These are phyloP conservation scores for Tolypeutes matacus DNA, from an alignment of 2,797 vertebrate species.

Conservation along the genomic window DNA sequence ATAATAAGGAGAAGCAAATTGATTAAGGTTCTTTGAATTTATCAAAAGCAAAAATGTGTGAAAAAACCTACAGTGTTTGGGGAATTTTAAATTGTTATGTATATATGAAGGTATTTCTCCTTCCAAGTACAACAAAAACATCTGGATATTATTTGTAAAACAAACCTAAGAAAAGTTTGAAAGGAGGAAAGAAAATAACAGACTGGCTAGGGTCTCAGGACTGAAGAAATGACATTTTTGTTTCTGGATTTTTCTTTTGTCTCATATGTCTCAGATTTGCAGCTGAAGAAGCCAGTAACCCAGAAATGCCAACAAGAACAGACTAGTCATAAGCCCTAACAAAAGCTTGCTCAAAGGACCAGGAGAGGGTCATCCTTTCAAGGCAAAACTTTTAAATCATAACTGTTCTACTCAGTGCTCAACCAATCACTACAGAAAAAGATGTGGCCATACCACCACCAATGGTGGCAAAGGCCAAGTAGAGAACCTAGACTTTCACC, in stretches of 20 bases:
- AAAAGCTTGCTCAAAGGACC: not conserved
- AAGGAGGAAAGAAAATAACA: not conserved
- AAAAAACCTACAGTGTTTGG: not conserved
- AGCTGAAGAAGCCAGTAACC: not conserved
- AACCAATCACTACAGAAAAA: not conserved
- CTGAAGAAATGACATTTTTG: not conserved
- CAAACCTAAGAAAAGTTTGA: not conserved
- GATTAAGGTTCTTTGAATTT: not conserved
- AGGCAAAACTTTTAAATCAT: not conserved
- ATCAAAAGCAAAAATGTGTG: not conserved
- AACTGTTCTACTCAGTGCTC: not conserved
- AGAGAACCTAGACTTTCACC: not conserved
- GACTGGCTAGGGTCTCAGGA: not conserved
- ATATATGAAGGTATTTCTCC: not conserved
- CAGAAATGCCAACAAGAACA: no score
- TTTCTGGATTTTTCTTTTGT: not conserved
- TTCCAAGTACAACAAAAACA: not conserved
- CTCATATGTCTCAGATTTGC: not conserved
- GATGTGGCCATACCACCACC: not conserved
- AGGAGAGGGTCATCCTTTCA: not conserved
- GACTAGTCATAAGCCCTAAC: no score
- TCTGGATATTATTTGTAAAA: not conserved
- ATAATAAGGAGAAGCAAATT: not conserved
- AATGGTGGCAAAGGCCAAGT: not conserved
- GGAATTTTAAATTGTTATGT: not conserved